Conservation (phyloP, 2,113 vertebrate genomes). For the chimpanzee (Pan troglodytes) region NHGRI_mPanTro3-v2.1_pri NC_072415.2:88823501-88824000, state of each 20-base stretch:
- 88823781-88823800: background rate
- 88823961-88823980: too few relatives aligned
- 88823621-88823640: too few relatives aligned
- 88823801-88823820: background rate
- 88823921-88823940: too few relatives aligned
- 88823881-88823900: background rate
- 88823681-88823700: accelerated
- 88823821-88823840: background rate
- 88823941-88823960: too few relatives aligned
- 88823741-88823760: accelerated
- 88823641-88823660: too few relatives aligned
- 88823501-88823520: accelerated
- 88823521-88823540: too few relatives aligned
- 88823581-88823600: background rate
- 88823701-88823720: accelerated
- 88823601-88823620: too few relatives aligned
- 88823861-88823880: background rate
- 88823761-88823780: background rate
- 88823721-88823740: background rate
- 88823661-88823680: background rate
- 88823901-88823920: background rate
- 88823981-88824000: background rate
- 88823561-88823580: accelerated
- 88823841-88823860: accelerated
- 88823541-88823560: too few relatives aligned